Conservation (phyloP, 2,113 vertebrate genomes). For the Microcebus tavaratra region DNA sequence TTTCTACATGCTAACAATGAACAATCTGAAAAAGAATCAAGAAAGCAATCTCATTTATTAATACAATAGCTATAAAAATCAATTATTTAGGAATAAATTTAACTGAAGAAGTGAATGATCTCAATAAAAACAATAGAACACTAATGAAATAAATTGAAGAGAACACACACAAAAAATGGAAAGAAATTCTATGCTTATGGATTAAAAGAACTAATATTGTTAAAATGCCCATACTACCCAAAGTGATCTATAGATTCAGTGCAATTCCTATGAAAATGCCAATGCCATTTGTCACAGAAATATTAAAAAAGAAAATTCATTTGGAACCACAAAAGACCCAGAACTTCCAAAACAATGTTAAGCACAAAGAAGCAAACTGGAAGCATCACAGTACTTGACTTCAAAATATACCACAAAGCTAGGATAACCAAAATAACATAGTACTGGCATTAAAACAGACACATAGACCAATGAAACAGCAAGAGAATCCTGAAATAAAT, state of each 20-base stretch:
- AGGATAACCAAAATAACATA: no score
- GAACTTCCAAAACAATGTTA: no score
- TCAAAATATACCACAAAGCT: no score
- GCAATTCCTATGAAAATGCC: not conserved
- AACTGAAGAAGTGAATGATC: not conserved
- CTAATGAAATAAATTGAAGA: not conserved
- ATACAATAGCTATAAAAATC: not conserved
- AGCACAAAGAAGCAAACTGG: no score
- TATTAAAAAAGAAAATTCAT: no score
- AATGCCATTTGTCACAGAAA: not conserved
- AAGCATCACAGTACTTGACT: no score
- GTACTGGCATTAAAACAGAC: no score
- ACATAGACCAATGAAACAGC: no score
- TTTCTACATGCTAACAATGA: not conserved
- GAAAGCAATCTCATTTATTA: not conserved
- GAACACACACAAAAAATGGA: not conserved
- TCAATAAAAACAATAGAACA: not conserved
- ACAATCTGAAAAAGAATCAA: not conserved
- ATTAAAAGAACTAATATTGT: not conserved
- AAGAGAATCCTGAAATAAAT: no score
- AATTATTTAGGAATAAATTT: not conserved
- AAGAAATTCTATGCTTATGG: not conserved
- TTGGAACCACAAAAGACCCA: no score
- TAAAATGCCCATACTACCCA: not conserved
- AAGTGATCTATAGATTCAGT: not conserved